Evolutionary conservation across 1,140 invertebrate genomes (phyloP).

Genomic region (Drosophila neocordata): DNA sequence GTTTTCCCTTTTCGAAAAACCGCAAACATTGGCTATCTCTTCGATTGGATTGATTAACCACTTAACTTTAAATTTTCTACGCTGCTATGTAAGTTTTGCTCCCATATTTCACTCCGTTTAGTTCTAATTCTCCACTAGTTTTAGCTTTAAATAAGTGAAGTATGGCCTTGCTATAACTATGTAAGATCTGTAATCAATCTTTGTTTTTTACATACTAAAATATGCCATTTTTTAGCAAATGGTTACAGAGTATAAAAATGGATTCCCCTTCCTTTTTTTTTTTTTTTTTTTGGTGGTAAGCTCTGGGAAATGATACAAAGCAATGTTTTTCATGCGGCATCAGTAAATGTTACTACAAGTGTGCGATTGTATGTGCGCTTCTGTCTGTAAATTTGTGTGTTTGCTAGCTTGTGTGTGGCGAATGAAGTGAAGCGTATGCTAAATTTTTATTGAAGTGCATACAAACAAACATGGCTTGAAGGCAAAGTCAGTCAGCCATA

Average conservation of each 20-base stretch:
- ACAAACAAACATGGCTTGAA: constrained; percentile 64
- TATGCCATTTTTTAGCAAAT: neutral
- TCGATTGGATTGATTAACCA: no score
- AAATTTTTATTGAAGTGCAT: constrained; percentile 78
- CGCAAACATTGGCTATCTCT: no score
- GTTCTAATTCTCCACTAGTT: no score
- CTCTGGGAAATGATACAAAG: constrained; percentile 71
- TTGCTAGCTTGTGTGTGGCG: constrained; percentile 37
- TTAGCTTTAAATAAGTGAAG: no score
- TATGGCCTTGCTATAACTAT: no score
- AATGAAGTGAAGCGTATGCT: constrained; percentile 75
- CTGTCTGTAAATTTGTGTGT: constrained; percentile 8
- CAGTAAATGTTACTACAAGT: constrained; percentile 61
- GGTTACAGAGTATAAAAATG: constrained; percentile 35
- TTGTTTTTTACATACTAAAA: no score
- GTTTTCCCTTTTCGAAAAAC: no score
- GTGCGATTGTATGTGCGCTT: constrained; percentile 41
- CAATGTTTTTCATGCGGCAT: constrained; percentile 65
- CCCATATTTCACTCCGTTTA: no score
- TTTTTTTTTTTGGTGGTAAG: neutral
- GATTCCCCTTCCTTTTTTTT: neutral
- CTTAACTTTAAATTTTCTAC: no score
- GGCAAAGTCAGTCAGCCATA: constrained; percentile 46
- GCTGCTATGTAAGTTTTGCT: no score
- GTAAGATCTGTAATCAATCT: no score